Percentiles rank a stretch among this genome's conserved stretches.
phyloP scores from a whole-genome alignment of 1,140 invertebrate species.

The Anthonomus grandis region DNA sequence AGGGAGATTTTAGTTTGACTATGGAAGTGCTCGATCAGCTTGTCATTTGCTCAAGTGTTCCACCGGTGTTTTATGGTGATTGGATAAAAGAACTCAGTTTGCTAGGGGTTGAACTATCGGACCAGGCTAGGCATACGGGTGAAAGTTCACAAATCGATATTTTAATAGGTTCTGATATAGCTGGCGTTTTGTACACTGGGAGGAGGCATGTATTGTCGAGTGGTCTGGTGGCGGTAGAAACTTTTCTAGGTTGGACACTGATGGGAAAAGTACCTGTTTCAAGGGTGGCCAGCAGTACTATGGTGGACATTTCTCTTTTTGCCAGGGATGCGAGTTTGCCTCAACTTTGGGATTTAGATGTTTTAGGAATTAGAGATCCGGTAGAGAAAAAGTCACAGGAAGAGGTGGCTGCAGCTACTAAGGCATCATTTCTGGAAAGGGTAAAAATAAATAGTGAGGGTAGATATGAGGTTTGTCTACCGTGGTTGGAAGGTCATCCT shows the following conservation, averaged over 20 bases:
- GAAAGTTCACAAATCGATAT: slow-evolving; percentile 36
- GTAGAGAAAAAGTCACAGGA: slow-evolving; percentile 4
- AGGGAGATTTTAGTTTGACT: slow-evolving; percentile 2
- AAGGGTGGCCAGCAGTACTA: slow-evolving; percentile 2
- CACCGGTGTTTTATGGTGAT: background rate
- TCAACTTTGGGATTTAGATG: slow-evolving; percentile 37
- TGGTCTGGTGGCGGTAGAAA: slow-evolving; percentile 41
- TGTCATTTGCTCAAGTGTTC: slow-evolving; percentile 10
- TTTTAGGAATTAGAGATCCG: slow-evolving; percentile 20
- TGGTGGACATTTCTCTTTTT: slow-evolving; percentile 5
- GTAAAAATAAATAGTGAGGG: slow-evolving; percentile 7
- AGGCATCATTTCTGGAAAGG: slow-evolving; percentile 9
- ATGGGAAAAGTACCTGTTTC: slow-evolving; percentile 39
- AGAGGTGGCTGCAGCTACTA: background rate
- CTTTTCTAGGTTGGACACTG: slow-evolving; percentile 41
- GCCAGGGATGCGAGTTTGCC: slow-evolving; percentile 23
- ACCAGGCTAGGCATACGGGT: background rate
- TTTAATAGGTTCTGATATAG: slow-evolving; percentile 39
- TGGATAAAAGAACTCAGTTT: slow-evolving; percentile 17
- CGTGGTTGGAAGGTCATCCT: slow-evolving; percentile 15
- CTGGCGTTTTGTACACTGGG: slow-evolving; percentile 38
- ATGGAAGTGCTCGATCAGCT: slow-evolving; percentile 21
- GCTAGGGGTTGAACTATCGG: slow-evolving; percentile 23
- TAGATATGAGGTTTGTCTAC: slow-evolving; percentile 9
- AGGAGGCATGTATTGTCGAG: slow-evolving; percentile 37